Evolutionary conservation across 2,113 vertebrate genomes (phyloP).

Genomic region (Rhagologus leucostigma): DNA sequence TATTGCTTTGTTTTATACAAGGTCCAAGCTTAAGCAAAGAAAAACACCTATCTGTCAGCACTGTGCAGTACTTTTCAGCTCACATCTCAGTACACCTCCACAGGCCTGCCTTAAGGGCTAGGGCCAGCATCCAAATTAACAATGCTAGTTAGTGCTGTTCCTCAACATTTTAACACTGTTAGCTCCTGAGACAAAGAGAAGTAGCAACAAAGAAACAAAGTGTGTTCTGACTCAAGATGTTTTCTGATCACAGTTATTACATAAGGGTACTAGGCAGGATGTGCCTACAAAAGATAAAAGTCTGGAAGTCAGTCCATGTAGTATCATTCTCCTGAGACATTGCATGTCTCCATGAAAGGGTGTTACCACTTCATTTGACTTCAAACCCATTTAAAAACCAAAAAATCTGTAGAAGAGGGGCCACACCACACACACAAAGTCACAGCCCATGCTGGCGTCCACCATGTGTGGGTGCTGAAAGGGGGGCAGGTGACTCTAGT

Average conservation of each 20-base stretch:
- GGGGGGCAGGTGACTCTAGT: fast-evolving
- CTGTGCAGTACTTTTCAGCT: background rate
- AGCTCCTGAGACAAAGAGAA: background rate
- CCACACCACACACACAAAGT: fast-evolving
- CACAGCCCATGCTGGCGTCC: fast-evolving
- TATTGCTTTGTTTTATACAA: background rate
- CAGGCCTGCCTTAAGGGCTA: background rate
- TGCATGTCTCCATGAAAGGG: background rate
- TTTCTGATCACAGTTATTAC: background rate
- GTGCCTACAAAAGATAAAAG: background rate
- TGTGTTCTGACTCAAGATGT: fast-evolving
- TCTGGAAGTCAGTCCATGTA: background rate
- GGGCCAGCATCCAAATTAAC: background rate
- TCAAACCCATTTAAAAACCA: background rate
- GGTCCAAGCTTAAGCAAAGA: background rate
- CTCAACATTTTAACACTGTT: background rate
- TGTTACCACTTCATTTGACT: background rate
- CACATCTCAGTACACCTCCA: background rate
- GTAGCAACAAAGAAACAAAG: background rate
- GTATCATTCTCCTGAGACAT: background rate
- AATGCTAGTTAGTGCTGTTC: background rate
- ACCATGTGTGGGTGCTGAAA: fast-evolving
- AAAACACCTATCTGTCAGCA: background rate
- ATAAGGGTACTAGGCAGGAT: background rate
- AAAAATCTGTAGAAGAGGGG: background rate